These are phyloP conservation scores for Pachycephala philippinensis DNA, from an alignment of 2,113 vertebrate genomes.

Conservation along the genomic window DNA sequence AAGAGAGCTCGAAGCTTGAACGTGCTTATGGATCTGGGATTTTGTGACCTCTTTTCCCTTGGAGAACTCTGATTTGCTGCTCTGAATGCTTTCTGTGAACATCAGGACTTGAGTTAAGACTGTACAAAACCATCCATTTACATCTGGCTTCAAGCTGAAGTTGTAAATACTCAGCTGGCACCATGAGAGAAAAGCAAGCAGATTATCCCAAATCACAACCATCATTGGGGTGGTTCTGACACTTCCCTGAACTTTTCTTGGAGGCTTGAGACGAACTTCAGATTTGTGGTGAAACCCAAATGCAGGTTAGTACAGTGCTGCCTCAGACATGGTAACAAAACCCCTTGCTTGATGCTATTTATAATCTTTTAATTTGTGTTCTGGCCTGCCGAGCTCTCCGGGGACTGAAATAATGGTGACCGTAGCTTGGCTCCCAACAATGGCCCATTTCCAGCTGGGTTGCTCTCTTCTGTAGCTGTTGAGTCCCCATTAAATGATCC, in stretches of 20 bases:
- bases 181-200: neutral
- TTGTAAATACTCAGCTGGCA: neutral
- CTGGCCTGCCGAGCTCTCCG: neutral
- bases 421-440: neutral
- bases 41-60: neutral
- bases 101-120: neutral
- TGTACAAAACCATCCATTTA: neutral
- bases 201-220: neutral
- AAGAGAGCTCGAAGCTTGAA: neutral
- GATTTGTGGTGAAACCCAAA: neutral
- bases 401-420: conserved; percentile 33
- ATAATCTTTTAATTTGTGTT: conserved; percentile 36
- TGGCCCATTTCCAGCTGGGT: neutral
- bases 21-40: neutral
- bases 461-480: neutral
- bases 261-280: neutral
- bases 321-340: conserved; percentile 13
- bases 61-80: neutral
- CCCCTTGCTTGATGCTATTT: neutral
- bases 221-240: neutral
- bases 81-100: neutral
- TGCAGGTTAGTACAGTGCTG: neutral
- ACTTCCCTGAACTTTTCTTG: neutral
- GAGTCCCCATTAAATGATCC: neutral
- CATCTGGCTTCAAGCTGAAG: neutral